These are phyloP conservation scores for Germaria angustata DNA, from an alignment of 2,888 invertebrate species.

Conservation along the genomic window DNA sequence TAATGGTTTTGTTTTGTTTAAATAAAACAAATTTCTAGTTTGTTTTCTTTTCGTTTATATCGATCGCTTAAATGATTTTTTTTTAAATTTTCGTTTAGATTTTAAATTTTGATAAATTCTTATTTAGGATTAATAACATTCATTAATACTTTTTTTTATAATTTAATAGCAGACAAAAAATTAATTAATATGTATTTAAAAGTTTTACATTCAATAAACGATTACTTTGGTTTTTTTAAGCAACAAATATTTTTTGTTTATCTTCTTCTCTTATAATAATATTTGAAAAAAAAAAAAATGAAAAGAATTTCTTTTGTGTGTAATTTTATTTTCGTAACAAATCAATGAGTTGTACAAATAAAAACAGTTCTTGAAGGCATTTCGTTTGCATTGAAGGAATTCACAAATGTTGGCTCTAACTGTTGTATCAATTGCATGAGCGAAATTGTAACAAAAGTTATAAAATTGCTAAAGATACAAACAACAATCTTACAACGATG, in stretches of 20 bases:
- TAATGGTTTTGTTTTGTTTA: background rate
- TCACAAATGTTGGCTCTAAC: too few species aligned
- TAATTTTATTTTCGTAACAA: constrained; percentile 11
- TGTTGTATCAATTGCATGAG: background rate
- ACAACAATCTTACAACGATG: background rate
- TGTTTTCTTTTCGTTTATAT: background rate
- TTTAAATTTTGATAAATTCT: constrained; percentile 39
- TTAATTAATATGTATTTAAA: constrained; percentile 19
- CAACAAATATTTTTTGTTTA: constrained; percentile 16
- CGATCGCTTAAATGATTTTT: background rate
- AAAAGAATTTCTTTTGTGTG: background rate
- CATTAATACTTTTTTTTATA: constrained; percentile 32
- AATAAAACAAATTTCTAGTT: constrained; percentile 8
- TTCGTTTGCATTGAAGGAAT: constrained; percentile 38
- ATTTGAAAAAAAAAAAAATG: constrained; percentile 22
- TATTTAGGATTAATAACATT: constrained; percentile 46
- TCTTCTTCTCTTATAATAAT: constrained; percentile 15
- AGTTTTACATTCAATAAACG: constrained; percentile 41
- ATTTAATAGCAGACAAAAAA: constrained; percentile 50
- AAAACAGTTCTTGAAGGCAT: constrained; percentile 57
- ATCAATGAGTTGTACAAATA: constrained; percentile 47
- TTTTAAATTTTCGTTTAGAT: background rate
- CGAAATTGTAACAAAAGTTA: background rate
- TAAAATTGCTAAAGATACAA: background rate
- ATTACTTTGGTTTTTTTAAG: constrained; percentile 9